A percentile compares a stretch with the other conserved stretches of the same genome.
These are phyloP conservation scores for Entelurus aequoreus DNA, from an alignment of 2,113 vertebrate genomes.

Conservation along the genomic window DNA sequence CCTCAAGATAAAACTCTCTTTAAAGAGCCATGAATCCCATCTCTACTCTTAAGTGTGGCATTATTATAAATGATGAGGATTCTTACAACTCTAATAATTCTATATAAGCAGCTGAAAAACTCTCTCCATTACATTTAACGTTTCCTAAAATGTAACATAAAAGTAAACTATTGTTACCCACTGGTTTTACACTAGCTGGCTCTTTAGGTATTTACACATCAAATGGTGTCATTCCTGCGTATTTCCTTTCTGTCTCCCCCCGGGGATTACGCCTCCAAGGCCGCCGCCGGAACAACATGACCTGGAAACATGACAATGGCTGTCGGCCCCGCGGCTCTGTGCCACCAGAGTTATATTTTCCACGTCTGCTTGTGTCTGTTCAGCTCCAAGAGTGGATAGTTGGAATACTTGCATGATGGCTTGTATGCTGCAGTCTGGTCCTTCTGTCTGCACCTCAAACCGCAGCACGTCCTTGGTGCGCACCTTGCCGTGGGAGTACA, in stretches of 20 bases:
- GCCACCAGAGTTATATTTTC: constrained; percentile 67
- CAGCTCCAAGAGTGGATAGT: constrained; percentile 61
- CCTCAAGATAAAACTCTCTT: too few relatives aligned
- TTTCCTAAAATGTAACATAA: too few relatives aligned
- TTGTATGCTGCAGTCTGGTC: constrained; percentile 79
- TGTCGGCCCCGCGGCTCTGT: constrained; percentile 48
- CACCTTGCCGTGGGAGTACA: constrained; percentile 76
- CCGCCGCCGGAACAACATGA: constrained; percentile 63
- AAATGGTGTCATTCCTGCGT: constrained; percentile 62
- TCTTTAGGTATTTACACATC: constrained; percentile 45
- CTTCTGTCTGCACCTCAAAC: constrained; percentile 77
- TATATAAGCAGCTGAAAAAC: constrained; percentile 6
- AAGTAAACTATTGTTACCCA: constrained; percentile 46
- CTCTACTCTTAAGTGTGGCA: too few relatives aligned
- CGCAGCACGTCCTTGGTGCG: constrained; percentile 76
- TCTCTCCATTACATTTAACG: too few relatives aligned
- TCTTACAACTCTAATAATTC: constrained; percentile 15
- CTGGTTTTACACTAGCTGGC: constrained; percentile 52
- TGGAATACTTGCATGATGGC: constrained; percentile 80
- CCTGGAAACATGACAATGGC: constrained; percentile 66
- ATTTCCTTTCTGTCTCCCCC: constrained; percentile 62
- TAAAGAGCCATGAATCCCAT: too few relatives aligned
- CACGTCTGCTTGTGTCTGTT: constrained; percentile 55
- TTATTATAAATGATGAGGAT: neutral
- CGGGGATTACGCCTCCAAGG: constrained; percentile 56